Evolutionary conservation across 1,140 invertebrate genomes (phyloP).

Genomic region (Achatina immaculata): DNA sequence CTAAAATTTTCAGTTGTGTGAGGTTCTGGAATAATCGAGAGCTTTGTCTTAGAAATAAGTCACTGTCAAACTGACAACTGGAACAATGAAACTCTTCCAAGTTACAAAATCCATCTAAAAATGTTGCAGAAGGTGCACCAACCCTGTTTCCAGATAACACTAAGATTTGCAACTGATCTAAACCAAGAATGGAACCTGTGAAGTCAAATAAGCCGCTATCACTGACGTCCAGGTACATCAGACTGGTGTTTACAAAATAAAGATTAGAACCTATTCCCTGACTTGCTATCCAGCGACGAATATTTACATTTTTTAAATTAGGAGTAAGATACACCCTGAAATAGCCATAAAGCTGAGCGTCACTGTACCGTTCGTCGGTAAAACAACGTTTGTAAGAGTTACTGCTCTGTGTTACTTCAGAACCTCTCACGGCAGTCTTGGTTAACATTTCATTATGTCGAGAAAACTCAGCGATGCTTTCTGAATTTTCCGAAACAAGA

Average conservation of each 20-base stretch:
- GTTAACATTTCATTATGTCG: too few species aligned
- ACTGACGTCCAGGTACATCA: neutral
- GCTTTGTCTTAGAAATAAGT: neutral
- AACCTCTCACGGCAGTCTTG: too few species aligned
- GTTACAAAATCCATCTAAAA: neutral
- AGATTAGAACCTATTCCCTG: neutral
- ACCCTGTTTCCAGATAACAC: neutral
- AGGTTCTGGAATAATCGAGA: neutral
- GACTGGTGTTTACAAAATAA: neutral
- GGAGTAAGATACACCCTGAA: neutral
- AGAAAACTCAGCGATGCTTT: too few species aligned
- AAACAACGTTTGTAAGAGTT: neutral
- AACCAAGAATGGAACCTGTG: neutral
- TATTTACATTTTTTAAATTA: neutral
- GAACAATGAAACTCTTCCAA: neutral
- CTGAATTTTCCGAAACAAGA: too few species aligned
- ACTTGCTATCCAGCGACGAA: neutral
- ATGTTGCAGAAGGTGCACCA: neutral
- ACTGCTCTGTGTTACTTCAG: neutral
- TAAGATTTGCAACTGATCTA: neutral
- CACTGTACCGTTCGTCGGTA: neutral
- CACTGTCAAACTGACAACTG: neutral
- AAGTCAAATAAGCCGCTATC: neutral
- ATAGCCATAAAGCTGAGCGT: neutral
- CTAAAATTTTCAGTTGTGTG: neutral